Percentiles rank a stretch among this genome's conserved stretches.
Evolutionary conservation across 2,888 invertebrate genomes (phyloP).

Genomic region (Drosophila kuntzei): DNA sequence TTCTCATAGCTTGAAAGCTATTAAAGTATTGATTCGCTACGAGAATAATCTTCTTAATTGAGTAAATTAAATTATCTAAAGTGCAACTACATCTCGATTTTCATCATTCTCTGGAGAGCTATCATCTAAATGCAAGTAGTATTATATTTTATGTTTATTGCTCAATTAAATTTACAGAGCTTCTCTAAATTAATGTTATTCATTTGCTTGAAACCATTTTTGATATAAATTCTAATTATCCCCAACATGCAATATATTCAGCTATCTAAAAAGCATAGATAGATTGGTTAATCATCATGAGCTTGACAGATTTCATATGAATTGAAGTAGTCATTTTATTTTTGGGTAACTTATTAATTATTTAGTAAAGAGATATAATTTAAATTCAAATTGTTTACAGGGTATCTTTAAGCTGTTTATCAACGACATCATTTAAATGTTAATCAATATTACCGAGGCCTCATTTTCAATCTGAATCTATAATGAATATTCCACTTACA

Average conservation of each 20-base stretch:
- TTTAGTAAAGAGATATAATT: not conserved
- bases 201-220: not conserved
- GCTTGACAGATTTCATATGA: too few relatives aligned
- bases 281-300: too few relatives aligned
- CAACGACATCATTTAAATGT: not conserved
- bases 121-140: not conserved
- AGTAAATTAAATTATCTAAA: not conserved
- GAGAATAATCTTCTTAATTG: not conserved
- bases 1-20: not conserved
- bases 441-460: slow-evolving; percentile 7
- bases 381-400: not conserved
- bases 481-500: slow-evolving; percentile 76
- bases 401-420: not conserved
- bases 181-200: not conserved
- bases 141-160: not conserved
- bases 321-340: too few relatives aligned
- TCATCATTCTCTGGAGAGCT: not conserved
- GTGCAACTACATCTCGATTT: not conserved
- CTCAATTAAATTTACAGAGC: not conserved
- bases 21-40: not conserved
- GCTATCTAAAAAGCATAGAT: not conserved
- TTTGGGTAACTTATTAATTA: too few relatives aligned
- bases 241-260: not conserved
- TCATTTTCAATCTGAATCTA: slow-evolving; percentile 9
- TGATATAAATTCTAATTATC: not conserved